Percentiles rank a stretch among this genome's conserved stretches.
Conservation (phyloP, 2,888 invertebrate genomes). For the Drosophila suboccidentalis region DNA sequence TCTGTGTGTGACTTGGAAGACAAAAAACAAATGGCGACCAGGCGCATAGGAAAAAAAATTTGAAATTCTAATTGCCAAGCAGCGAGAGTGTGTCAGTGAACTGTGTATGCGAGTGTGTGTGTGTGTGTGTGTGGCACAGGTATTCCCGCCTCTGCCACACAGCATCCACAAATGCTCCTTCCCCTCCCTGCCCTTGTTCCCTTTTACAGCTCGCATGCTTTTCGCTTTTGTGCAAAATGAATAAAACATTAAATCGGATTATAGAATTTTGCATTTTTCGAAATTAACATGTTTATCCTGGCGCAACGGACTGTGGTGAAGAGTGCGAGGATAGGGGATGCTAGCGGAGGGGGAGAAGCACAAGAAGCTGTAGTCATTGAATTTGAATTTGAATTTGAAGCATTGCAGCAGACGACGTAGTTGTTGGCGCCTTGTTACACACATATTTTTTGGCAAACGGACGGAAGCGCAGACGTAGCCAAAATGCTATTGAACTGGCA, state of each 20-base stretch:
- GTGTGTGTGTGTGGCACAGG: conserved; percentile 33
- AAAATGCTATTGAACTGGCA: conserved; percentile 61
- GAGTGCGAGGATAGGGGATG: not conserved
- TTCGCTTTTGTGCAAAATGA: conserved; percentile 71
- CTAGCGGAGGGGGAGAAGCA: conserved; percentile 2
- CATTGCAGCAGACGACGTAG: conserved; percentile 48
- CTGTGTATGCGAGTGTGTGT: conserved; percentile 19
- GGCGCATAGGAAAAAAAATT: conserved; percentile 52
- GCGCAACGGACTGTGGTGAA: conserved; percentile 28
- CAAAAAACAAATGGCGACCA: conserved; percentile 63
- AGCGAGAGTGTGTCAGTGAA: conserved; percentile 40
- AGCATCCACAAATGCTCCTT: not conserved
- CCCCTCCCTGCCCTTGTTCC: conserved; percentile 4
- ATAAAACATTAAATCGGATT: conserved; percentile 82
- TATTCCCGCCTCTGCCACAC: conserved; percentile 6
- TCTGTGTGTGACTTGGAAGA: conserved; percentile 42
- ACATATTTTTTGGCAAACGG: not conserved
- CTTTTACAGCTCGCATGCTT: conserved; percentile 27
- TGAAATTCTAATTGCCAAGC: conserved; percentile 75
- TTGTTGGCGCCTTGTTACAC: conserved; percentile 37
- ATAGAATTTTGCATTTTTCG: conserved; percentile 81
- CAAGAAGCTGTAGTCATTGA: conserved; percentile 48
- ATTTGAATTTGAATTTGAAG: conserved; percentile 59
- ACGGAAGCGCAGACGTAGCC: conserved; percentile 10
- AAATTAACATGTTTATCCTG: conserved; percentile 81